Conservation (phyloP, 2,797 vertebrate genomes). For the Trachurus trachurus region DNA sequence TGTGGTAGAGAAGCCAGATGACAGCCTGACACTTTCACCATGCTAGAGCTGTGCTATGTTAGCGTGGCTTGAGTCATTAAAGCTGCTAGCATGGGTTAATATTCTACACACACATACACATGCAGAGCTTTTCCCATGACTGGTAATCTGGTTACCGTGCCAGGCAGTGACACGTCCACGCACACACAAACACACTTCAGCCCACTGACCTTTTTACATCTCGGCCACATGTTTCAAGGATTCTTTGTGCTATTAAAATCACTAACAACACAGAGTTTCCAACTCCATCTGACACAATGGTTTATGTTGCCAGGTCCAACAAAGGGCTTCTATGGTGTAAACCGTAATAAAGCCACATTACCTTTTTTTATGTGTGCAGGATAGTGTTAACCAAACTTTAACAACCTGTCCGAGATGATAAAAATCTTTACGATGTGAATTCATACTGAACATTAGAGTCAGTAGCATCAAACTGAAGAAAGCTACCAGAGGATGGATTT, state of each 20-base stretch:
- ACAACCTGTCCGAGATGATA: slow-evolving; percentile 61
- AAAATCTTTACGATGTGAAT: slow-evolving; percentile 63
- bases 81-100: slow-evolving; percentile 1
- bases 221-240: slow-evolving; percentile 32
- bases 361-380: slow-evolving; percentile 53
- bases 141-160: slow-evolving; percentile 59
- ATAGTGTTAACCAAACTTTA: slow-evolving; percentile 70
- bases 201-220: slow-evolving; percentile 43
- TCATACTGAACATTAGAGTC: slow-evolving; percentile 34
- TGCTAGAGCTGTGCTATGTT: background rate
- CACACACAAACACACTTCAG: slow-evolving; percentile 9
- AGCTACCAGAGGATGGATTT: slow-evolving; percentile 33
- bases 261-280: slow-evolving; percentile 29
- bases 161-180: slow-evolving; percentile 39
- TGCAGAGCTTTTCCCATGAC: slow-evolving; percentile 55
- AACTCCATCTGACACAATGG: slow-evolving; percentile 38
- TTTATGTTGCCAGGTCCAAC: slow-evolving; percentile 47
- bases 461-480: slow-evolving; percentile 28
- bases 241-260: slow-evolving; percentile 39
- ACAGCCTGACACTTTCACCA: background rate
- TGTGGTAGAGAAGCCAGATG: too few species aligned
- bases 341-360: slow-evolving; percentile 51
- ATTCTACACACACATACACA: slow-evolving; percentile 15
- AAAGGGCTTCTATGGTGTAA: slow-evolving; percentile 40
- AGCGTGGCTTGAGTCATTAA: background rate